A percentile compares a stretch with the other conserved stretches of the same genome.
Evolutionary conservation across 2,797 vertebrate species (phyloP).

Genomic region (Aldrovandia affinis): DNA sequence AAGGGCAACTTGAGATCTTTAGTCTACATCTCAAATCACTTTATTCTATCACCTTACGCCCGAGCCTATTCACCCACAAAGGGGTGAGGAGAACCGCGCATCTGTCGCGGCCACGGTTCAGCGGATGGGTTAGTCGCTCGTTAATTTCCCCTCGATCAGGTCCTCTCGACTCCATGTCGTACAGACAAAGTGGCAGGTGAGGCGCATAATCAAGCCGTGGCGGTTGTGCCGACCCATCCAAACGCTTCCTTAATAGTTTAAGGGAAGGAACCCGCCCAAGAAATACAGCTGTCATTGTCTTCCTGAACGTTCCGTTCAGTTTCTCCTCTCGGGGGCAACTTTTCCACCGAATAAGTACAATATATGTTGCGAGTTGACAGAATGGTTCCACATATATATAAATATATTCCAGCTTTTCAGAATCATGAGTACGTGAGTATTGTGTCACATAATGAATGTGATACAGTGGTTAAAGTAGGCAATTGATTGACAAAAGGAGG

Average conservation of each 20-base stretch:
- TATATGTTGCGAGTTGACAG: slow-evolving; percentile 38
- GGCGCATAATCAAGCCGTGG: not conserved
- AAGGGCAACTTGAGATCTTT: not conserved
- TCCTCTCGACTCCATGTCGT: not conserved
- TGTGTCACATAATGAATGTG: not conserved
- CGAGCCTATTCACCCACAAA: not conserved
- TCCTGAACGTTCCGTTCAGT: slow-evolving; percentile 23
- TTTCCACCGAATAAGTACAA: slow-evolving; percentile 28
- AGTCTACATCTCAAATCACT: not conserved
- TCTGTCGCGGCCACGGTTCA: not conserved
- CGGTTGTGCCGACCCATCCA: slow-evolving; percentile 18
- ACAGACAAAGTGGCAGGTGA: not conserved
- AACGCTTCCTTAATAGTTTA: not conserved
- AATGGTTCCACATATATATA: slow-evolving; percentile 47
- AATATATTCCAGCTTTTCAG: slow-evolving; percentile 67
- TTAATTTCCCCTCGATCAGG: not conserved
- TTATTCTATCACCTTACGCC: not conserved
- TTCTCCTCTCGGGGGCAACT: slow-evolving; percentile 15
- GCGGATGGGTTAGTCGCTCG: not conserved
- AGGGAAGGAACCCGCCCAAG: not conserved
- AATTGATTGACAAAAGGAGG: not conserved
- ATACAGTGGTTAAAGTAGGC: not conserved
- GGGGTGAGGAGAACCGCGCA: not conserved
- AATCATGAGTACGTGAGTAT: slow-evolving; percentile 1
- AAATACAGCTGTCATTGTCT: slow-evolving; percentile 23